Evolutionary conservation across 2,797 vertebrate genomes (phyloP).

Genomic region (Karalla daura): DNA sequence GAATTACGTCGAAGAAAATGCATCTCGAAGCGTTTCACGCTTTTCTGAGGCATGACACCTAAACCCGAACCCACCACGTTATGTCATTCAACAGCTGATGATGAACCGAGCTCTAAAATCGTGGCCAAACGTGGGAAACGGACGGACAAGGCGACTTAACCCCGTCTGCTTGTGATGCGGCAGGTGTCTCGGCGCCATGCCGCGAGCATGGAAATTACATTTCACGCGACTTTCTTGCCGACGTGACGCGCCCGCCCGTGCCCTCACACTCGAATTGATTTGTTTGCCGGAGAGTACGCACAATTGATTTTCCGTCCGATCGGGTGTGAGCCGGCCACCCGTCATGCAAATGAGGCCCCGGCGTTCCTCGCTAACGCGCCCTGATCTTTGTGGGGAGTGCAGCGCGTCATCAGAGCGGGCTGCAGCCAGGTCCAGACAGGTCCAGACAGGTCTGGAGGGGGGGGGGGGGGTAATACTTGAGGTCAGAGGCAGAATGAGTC

Average conservation of each 20-base stretch:
- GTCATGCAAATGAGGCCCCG: slow-evolving; percentile 59
- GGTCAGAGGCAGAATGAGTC: no score
- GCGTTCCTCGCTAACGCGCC: no score
- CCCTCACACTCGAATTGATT: slow-evolving; percentile 49
- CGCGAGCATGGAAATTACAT: neutral
- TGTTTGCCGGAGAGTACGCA: slow-evolving; percentile 37
- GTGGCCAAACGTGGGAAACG: neutral
- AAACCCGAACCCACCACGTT: no score
- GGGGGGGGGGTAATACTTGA: no score
- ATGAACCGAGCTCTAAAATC: neutral
- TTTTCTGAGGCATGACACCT: no score
- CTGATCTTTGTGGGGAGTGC: no score
- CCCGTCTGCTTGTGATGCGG: neutral
- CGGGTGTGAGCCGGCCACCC: slow-evolving; percentile 37
- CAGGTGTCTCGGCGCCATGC: neutral
- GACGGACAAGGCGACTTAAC: neutral
- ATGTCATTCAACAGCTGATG: no score
- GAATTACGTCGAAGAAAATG: no score
- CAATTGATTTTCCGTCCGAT: slow-evolving; percentile 62
- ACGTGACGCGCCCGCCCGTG: slow-evolving; percentile 1
- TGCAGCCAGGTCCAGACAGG: neutral
- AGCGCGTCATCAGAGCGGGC: neutral
- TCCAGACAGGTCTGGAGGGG: neutral
- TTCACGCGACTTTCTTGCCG: neutral
- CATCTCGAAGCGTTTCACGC: no score